phyloP scores from a whole-genome alignment of 2,797 vertebrate genomes.

The Sus cebifrons region DNA sequence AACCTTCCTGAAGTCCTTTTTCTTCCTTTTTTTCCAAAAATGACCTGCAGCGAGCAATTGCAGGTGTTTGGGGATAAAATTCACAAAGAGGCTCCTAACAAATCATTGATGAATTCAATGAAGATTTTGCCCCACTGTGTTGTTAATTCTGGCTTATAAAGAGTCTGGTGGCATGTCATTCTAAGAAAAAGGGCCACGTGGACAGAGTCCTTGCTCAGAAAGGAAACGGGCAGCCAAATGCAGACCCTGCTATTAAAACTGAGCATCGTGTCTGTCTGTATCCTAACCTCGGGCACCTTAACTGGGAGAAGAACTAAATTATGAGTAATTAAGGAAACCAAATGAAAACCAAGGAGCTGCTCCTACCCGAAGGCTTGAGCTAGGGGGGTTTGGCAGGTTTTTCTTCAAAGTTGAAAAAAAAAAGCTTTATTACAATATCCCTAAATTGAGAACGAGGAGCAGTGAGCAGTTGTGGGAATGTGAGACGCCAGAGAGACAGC shows the following conservation, averaged over 20 bases:
- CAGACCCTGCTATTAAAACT: neutral
- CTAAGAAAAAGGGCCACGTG: neutral
- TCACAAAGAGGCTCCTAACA: neutral
- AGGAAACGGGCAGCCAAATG: neutral
- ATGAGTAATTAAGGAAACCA: neutral
- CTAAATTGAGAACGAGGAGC: constrained; percentile 49
- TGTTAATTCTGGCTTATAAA: neutral
- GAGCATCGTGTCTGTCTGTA: neutral
- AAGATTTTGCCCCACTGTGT: neutral
- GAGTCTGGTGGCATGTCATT: neutral
- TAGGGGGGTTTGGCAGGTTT: constrained; percentile 46
- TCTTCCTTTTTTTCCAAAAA: neutral
- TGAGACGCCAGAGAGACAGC: neutral
- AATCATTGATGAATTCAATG: neutral
- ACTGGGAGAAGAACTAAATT: neutral
- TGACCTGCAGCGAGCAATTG: neutral
- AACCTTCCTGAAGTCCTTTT: neutral
- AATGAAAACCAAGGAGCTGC: neutral
- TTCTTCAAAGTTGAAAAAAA: neutral
- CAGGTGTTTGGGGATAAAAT: neutral
- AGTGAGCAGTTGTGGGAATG: neutral
- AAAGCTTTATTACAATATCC: neutral
- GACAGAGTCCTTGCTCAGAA: neutral
- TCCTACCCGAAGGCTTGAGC: constrained; percentile 58
- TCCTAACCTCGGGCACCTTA: neutral